Conservation (phyloP, 2,888 invertebrate genomes). For the Nomada lathburiana region DNA sequence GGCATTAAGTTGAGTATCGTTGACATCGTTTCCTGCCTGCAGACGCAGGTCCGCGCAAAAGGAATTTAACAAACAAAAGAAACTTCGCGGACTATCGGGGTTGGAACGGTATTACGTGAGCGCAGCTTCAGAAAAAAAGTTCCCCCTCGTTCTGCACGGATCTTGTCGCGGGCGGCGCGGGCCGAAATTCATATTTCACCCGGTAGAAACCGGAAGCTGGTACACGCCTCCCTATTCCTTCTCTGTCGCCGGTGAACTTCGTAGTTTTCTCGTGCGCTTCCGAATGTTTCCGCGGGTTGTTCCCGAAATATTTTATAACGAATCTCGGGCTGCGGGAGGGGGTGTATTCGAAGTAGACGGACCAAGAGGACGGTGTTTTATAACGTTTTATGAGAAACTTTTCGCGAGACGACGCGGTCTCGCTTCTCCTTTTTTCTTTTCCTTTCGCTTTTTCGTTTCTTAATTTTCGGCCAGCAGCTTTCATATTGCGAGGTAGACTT, state of each 20-base stretch:
- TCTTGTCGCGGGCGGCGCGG: slow-evolving; percentile 16
- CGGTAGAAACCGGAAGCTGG: slow-evolving; percentile 19
- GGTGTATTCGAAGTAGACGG: background rate
- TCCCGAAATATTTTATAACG: slow-evolving; percentile 15
- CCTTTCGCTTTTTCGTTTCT: too few species aligned
- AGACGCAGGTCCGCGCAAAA: slow-evolving; percentile 55
- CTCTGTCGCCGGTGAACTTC: background rate
- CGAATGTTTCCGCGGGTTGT: background rate
- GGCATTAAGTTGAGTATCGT: slow-evolving; percentile 81
- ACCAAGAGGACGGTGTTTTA: too few species aligned
- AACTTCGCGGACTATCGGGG: slow-evolving; percentile 22
- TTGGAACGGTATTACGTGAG: background rate
- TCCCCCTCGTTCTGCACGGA: slow-evolving; percentile 24
- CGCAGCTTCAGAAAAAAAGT: slow-evolving; percentile 2
- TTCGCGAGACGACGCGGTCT: too few species aligned
- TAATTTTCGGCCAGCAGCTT: too few species aligned
- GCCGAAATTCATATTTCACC: slow-evolving; percentile 22
- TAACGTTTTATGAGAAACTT: too few species aligned
- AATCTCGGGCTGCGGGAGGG: background rate
- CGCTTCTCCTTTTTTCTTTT: too few species aligned
- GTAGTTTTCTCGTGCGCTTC: slow-evolving; percentile 7
- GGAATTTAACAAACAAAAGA: slow-evolving; percentile 67
- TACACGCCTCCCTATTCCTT: background rate
- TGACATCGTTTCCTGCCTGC: slow-evolving; percentile 77
- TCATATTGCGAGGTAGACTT: too few species aligned